Evolutionary conservation across 64 coral and sea anemone species (phyloP).

Genomic region (Catalaphyllia jardinei): DNA sequence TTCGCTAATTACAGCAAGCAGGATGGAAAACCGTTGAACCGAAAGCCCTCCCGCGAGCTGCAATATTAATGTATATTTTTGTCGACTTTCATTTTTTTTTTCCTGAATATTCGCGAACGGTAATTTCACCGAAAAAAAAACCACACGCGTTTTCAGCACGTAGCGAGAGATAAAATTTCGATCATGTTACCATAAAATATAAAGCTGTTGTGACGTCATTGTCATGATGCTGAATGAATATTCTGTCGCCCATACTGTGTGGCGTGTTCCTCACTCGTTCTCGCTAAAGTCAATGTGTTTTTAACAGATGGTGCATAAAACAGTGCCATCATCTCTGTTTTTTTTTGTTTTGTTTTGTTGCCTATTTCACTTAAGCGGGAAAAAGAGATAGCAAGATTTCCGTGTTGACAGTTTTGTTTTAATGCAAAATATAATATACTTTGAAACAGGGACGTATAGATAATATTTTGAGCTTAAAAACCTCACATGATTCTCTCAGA

Average conservation of each 20-base stretch:
- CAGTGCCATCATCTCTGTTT: background rate
- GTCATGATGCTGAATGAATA: conserved; percentile 27
- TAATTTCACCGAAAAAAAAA: background rate
- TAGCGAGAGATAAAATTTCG: background rate
- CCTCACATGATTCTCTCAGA: no score
- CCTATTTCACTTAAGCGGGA: no score
- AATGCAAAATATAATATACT: conserved; percentile 1
- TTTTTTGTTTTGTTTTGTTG: no score
- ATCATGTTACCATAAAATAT: background rate
- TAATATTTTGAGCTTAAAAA: no score
- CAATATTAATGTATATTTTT: background rate
- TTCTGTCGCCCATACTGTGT: background rate
- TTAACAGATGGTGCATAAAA: background rate
- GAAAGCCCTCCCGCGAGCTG: background rate
- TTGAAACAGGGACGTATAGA: background rate
- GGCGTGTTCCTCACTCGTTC: background rate
- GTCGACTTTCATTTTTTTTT: background rate
- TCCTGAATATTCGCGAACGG: background rate
- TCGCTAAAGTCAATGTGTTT: background rate
- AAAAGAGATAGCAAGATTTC: background rate
- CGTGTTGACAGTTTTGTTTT: background rate
- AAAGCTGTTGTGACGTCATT: conserved; percentile 20
- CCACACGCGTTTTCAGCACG: background rate
- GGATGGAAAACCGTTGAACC: conserved; percentile 3
- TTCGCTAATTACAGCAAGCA: conserved; percentile 66